Evolutionary conservation across 2,888 invertebrate genomes (phyloP).

Genomic region (Pristionchus japonicus): DNA sequence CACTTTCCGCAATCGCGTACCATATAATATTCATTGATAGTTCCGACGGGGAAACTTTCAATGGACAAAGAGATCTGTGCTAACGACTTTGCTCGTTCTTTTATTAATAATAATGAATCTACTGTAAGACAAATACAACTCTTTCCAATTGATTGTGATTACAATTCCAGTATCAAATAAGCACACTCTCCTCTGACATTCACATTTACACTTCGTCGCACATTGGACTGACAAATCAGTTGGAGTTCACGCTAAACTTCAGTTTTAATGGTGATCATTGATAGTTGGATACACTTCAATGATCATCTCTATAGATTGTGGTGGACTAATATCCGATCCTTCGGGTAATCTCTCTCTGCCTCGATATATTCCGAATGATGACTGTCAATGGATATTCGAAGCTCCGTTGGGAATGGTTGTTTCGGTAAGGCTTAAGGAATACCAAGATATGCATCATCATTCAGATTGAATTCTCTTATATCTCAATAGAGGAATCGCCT

Average conservation of each 20-base stretch:
- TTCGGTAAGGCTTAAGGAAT: neutral
- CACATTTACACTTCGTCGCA: neutral
- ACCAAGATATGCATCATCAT: neutral
- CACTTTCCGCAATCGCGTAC: neutral
- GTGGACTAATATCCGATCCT: neutral
- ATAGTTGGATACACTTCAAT: too few species aligned
- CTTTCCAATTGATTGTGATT: neutral
- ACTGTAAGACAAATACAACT: neutral
- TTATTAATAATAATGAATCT: neutral
- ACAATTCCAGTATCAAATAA: neutral
- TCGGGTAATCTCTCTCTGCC: neutral
- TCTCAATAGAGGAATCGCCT: neutral
- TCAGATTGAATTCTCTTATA: neutral
- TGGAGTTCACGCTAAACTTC: neutral
- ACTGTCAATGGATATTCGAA: neutral
- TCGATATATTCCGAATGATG: neutral
- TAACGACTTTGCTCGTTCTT: neutral
- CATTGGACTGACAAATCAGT: neutral
- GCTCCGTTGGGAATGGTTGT: neutral
- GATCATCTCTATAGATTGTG: neutral
- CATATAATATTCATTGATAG: neutral
- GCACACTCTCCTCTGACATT: neutral
- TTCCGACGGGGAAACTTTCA: neutral
- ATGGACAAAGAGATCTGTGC: neutral
- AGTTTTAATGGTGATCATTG: neutral